Evolutionary conservation across 1,140 invertebrate species (phyloP).

Genomic region (Calliphora vicina): DNA sequence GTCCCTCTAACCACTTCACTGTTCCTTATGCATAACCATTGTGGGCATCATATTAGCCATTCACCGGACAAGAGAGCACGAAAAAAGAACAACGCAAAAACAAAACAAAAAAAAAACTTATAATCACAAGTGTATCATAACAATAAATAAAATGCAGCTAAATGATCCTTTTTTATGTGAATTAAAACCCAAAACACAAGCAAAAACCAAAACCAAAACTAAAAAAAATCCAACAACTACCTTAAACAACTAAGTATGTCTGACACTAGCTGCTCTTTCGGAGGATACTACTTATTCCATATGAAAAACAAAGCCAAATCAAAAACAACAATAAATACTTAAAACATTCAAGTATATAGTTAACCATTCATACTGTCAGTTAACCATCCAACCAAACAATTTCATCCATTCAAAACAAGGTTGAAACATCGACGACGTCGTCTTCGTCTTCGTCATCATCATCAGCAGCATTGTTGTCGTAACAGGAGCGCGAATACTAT

Average conservation of each 20-base stretch:
- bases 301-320: neutral
- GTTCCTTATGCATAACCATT: no score
- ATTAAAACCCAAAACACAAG: neutral
- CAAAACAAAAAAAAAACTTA: neutral
- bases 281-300: no score
- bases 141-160: conserved; percentile 40
- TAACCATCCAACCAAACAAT: neutral
- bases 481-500: conserved; percentile 40
- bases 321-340: conserved; percentile 10
- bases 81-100: no score
- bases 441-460: neutral
- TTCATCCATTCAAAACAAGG: conserved; percentile 25
- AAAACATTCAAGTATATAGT: neutral
- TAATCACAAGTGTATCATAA: conserved; percentile 29
- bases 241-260: neutral
- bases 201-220: neutral
- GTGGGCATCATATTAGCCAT: neutral
- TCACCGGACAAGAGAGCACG: neutral
- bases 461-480: conserved; percentile 19
- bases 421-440: neutral
- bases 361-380: conserved; percentile 13
- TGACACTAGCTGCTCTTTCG: neutral
- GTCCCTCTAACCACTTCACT: no score
- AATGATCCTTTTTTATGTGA: conserved; percentile 32
- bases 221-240: neutral